These are phyloP conservation scores for Candoia aspera DNA, from an alignment of 2,113 vertebrate genomes.

Conservation along the genomic window DNA sequence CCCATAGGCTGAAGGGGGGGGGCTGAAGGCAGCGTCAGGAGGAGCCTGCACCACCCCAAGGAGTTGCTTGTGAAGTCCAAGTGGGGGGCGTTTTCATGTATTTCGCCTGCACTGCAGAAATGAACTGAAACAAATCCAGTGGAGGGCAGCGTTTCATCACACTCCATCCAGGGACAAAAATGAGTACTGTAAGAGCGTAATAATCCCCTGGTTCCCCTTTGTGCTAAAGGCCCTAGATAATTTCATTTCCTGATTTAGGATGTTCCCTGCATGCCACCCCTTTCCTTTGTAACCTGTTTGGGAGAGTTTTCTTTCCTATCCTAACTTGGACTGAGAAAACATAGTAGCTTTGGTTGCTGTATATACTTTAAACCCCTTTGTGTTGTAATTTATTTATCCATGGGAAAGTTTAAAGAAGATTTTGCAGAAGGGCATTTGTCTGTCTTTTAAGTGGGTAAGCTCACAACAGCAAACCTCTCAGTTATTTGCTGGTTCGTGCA, in stretches of 20 bases:
- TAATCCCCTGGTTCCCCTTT: not conserved
- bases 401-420: not conserved
- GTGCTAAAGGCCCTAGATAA: not conserved
- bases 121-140: conserved; percentile 1
- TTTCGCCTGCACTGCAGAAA: not conserved
- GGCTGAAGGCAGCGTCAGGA: not conserved
- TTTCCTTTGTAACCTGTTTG: not conserved
- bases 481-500: not conserved
- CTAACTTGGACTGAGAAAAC: not conserved
- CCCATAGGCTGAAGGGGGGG: not conserved
- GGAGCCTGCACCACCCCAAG: not conserved
- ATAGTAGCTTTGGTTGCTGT: not conserved
- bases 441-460: not conserved
- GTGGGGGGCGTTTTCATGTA: not conserved
- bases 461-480: not conserved
- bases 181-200: not conserved
- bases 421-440: not conserved
- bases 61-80: not conserved
- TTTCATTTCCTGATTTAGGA: not conserved
- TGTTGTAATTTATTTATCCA: not conserved
- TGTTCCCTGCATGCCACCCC: not conserved
- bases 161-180: not conserved
- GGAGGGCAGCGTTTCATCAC: conserved; percentile 16
- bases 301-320: not conserved
- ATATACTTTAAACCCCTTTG: not conserved